Base-by-base conservation (phyloP, 2,888 invertebrate species). In the Muscina levida region DNA sequence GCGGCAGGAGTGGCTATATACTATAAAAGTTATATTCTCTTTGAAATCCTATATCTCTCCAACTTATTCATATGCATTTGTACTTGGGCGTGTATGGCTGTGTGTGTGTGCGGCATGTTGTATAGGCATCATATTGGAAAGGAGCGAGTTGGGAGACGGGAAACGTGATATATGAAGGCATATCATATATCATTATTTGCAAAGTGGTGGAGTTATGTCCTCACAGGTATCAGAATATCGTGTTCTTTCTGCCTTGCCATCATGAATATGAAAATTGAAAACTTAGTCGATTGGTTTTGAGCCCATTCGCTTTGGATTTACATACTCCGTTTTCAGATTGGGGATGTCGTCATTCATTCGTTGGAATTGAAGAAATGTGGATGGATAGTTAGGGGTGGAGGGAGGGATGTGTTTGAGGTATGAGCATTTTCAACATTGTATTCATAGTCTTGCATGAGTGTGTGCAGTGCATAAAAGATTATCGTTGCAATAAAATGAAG, bases 101-200 rank as follows among this genome's bases (percentile, higher is more conserved):
- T n/a, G n/a, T n/a, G n/a, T 31, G 31, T 31, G 31, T 31, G 8
- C 37, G 17, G 46, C 56, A 44, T 46, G 15, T 15, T 6, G 1
- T 4, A 17, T 31, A 44, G n/a, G 22, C 22, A 19, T 57, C 31
- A 31, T 31, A 13, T 37, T 19, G 53, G 15, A 26, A 13, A 11
- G 13, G 22, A 22, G 2, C 1, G 48, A 2, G 53, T n/a, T 37
- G 70, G 68, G 6, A 17, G 19, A 8, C 19, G 48, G 5, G 59
- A 67, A 62, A 24, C 75, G 39, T 72, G 46, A 79, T 79, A 76
- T 79, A 79, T 76, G 79, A 70, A 67, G 72, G 76, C 57, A 80
- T 56, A 76, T 65, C 70, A 73, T 80, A 76, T 76, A 80, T 76
- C 79, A 80, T 80, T 73, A 77, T 57, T 66, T 56, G 51, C 65